phyloP scores from a whole-genome alignment of 2,888 invertebrate species.

The Vesta saturnalis region DNA sequence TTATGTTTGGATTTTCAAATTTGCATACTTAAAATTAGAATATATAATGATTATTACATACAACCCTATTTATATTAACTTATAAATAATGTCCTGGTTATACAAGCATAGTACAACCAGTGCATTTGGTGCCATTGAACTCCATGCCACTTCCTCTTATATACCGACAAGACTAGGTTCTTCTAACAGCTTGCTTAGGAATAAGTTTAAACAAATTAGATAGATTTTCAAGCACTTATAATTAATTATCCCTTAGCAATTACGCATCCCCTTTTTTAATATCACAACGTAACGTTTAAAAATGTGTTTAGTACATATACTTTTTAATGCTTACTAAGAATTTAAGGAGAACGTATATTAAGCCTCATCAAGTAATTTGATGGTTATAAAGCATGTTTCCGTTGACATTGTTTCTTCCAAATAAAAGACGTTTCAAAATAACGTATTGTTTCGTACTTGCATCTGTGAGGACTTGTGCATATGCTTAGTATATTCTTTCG shows the following conservation, averaged over 20 bases:
- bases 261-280: too few relatives aligned
- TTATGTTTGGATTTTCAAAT: too few relatives aligned
- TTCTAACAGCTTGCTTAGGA: constrained; percentile 23
- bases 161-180: constrained; percentile 20
- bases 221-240: too few relatives aligned
- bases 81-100: constrained; percentile 19
- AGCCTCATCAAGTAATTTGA: too few relatives aligned
- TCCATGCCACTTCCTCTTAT: constrained; percentile 32
- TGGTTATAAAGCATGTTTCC: background rate
- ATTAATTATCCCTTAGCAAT: too few relatives aligned
- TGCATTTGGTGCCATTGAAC: constrained; percentile 34
- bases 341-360: too few relatives aligned
- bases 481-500: background rate
- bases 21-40: too few relatives aligned
- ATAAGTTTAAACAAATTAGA: constrained; percentile 28
- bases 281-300: too few relatives aligned
- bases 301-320: too few relatives aligned
- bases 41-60: background rate
- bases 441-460: background rate
- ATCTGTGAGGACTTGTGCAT: background rate
- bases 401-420: background rate
- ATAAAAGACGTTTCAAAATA: background rate
- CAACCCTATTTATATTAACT: constrained; percentile 22
- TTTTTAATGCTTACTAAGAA: too few relatives aligned
- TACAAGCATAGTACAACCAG: constrained; percentile 24